Evolutionary conservation across 1,140 invertebrate species (phyloP), one percentile per base, ranked within the genome.

Genomic region (Argopecten irradians): DNA sequence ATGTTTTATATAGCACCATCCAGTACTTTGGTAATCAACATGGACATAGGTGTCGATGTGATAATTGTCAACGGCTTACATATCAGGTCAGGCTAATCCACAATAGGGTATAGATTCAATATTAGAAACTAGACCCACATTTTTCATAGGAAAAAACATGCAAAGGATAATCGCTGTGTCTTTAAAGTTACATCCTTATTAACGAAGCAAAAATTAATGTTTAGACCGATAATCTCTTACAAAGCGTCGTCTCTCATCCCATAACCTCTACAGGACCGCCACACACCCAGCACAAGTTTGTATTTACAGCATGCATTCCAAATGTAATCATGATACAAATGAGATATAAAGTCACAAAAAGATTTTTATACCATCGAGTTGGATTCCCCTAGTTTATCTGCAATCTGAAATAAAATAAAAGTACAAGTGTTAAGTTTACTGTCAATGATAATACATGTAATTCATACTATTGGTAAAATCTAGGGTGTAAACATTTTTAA

Each of bases 321-420:
- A 85, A 9, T 36, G 28, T 85, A 36, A 33, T 5, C 13, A 33
- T 85, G 28, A 41, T 19, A 71, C 39, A 86, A 86, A 34, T 33
- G 19, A 55, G 34, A 33, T 46, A 46, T 16, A 32, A 36, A 85
- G 35, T 36, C 36, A 43, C 33, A 33, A 86, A 86, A 55, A 86
- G 32, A 34, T 86, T 35, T 85, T 89, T 93, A 94, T 92, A 94
- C 93, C 93, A 94, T 93, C 46, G 93, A 94, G 82, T 91, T 93
- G 14, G 93, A 93, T 86, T 92, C 93, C 84, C 93, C 93, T 14
- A 94, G 41, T 91, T 87, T 92, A 89, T 92, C 91, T 55, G 92
- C 93, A 86, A 93, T 83, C 93, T 94, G 91, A 16, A 92, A 92
- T 87, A 85, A 87, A 89, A 86, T 16, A 36, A 90, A 71, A 71